These are phyloP conservation scores for Gastracanthus pulcherrimus DNA, from an alignment of 2,888 invertebrate species.

Conservation along the genomic window DNA sequence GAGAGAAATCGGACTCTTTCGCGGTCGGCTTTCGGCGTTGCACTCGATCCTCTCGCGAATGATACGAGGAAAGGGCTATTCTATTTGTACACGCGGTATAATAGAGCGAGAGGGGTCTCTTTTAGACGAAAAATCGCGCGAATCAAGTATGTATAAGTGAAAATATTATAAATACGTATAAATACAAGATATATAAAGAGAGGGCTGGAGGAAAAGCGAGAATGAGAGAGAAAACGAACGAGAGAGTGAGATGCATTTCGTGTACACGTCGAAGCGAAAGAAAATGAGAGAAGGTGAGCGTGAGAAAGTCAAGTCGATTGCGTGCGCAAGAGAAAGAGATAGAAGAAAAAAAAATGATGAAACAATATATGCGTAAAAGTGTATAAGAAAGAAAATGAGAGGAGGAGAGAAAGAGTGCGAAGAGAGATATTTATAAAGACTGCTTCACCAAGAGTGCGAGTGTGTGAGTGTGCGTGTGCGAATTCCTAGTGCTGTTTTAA, in stretches of 20 bases:
- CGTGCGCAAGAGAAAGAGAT: neutral
- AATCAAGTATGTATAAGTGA: conserved; percentile 51
- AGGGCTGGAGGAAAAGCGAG: neutral
- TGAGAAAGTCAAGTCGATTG: conserved; percentile 29
- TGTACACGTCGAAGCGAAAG: neutral
- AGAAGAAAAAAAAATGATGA: neutral
- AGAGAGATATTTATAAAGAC: conserved; percentile 76
- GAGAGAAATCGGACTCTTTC: too few relatives aligned
- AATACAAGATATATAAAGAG: conserved; percentile 38
- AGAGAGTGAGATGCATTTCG: neutral
- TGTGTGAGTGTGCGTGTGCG: conserved; percentile 50
- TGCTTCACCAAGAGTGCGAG: conserved; percentile 64
- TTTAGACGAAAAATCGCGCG: conserved; percentile 34
- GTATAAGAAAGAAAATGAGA: neutral
- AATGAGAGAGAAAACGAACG: neutral
- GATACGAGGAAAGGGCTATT: neutral
- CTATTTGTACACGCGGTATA: conserved; percentile 18
- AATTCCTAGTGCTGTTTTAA: conserved; percentile 38
- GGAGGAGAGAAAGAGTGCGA: conserved; percentile 47
- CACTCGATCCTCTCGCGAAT: neutral
- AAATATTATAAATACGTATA: conserved; percentile 60
- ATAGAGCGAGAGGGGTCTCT: conserved; percentile 17
- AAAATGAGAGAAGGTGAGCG: neutral
- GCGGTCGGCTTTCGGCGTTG: conserved; percentile 20
- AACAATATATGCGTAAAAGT: neutral